Evolutionary conservation across 2,888 invertebrate genomes (phyloP).

Genomic region (Scaptomyza parva): DNA sequence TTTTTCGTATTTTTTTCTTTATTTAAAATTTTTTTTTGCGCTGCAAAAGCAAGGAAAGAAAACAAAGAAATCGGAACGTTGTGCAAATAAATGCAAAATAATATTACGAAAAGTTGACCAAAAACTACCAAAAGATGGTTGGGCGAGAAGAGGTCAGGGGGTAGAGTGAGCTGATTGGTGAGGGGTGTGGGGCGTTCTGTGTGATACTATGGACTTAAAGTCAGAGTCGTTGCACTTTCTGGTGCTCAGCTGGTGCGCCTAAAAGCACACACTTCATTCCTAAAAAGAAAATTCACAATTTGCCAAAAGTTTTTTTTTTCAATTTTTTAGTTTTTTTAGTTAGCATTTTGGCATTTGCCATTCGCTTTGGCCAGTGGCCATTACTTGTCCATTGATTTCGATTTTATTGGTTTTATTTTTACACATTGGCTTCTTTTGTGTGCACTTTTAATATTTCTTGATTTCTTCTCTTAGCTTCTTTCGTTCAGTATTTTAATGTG

Average conservation of each 20-base stretch:
- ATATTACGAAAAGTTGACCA: slow-evolving; percentile 79
- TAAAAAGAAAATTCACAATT: slow-evolving; percentile 74
- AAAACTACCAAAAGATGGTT: slow-evolving; percentile 48
- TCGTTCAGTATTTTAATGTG: slow-evolving; percentile 61
- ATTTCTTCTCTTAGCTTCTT: slow-evolving; percentile 7
- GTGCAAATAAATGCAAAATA: slow-evolving; percentile 80
- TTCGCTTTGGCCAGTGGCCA: slow-evolving; percentile 39
- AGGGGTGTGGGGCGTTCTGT: neutral
- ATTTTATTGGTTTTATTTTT: slow-evolving; percentile 31
- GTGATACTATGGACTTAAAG: neutral
- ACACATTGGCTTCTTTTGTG: slow-evolving; percentile 55
- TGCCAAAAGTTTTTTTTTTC: slow-evolving; percentile 46
- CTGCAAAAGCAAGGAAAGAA: slow-evolving; percentile 52
- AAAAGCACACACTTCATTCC: slow-evolving; percentile 74
- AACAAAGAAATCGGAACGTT: slow-evolving; percentile 66
- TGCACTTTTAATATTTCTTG: slow-evolving; percentile 23
- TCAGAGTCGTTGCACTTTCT: slow-evolving; percentile 62
- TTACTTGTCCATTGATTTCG: slow-evolving; percentile 72
- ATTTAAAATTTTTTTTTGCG: slow-evolving; percentile 14
- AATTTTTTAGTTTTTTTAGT: slow-evolving; percentile 34
- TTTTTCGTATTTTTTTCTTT: slow-evolving; percentile 43
- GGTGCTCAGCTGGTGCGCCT: slow-evolving; percentile 61
- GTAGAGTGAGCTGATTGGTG: neutral
- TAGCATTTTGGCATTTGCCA: slow-evolving; percentile 16
- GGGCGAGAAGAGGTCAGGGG: slow-evolving; percentile 2